phyloP scores from a whole-genome alignment of 2,113 vertebrate genomes.

The Microcebus murinus region DNA sequence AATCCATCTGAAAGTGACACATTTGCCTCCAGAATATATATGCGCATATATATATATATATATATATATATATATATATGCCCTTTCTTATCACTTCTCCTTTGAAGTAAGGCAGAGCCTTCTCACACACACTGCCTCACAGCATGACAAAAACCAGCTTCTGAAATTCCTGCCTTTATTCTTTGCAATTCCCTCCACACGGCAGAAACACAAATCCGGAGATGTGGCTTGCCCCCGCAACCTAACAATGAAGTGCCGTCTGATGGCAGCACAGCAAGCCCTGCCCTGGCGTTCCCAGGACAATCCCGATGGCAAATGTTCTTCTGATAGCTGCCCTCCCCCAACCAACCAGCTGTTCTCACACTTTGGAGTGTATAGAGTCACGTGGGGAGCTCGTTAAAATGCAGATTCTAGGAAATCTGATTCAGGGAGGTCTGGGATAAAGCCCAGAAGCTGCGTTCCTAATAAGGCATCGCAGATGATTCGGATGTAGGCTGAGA shows the following conservation, averaged over 20 bases:
- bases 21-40: constrained; percentile 23
- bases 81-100: background rate
- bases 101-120: constrained; percentile 22
- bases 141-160: background rate
- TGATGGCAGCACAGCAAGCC: background rate
- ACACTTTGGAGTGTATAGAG: fast-evolving
- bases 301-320: background rate
- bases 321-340: background rate
- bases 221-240: background rate
- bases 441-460: background rate
- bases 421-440: background rate
- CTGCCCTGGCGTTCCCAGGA: background rate
- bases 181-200: background rate
- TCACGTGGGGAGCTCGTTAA: background rate
- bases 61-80: background rate
- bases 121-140: background rate
- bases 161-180: background rate
- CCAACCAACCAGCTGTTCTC: background rate
- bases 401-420: background rate
- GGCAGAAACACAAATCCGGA: background rate
- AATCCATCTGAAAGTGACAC: constrained; percentile 62
- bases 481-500: background rate
- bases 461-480: background rate
- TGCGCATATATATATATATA: background rate
- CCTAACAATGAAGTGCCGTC: background rate